Base-by-base conservation (phyloP, 2,797 vertebrate species). In the Pelobates cultripes region DNA sequence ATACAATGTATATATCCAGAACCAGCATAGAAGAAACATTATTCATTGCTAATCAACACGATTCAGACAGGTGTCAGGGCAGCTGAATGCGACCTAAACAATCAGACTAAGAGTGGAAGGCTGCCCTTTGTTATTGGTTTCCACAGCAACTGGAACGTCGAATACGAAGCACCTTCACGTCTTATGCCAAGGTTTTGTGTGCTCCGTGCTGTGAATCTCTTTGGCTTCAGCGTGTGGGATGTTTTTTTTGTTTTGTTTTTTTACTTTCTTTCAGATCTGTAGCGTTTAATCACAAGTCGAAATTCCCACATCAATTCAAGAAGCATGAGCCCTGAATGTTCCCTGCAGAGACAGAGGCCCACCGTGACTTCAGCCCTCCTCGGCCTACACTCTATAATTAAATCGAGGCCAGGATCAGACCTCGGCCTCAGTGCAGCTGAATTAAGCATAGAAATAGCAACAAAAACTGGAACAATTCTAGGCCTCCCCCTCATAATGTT, bases 101-200 rank as follows among this genome's bases (percentile, higher is more conserved):
- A 94, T 95, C 93, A 95, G 88, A 91, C 92, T 92, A 94, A 92
- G 95, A 94, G 94, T 89, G 93, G 94, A 94, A 93, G 93, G 91
- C 93, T 91, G 94, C 90, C 94, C 91, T 95, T 96, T 96, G 93
- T 95, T 93, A 71, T 69, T 88, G n/a, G 96, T 97, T 95, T 93
- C 96, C 89, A 91, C 90, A 93, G 96, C 92, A 95, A 97, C 95
- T 85, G 86, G 87, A 85, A 85, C 89, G 89, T 88, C 93, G 89
- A 94, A 94, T 91, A 87, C 89, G 89, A 91, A 90, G 92, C 95
- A 95, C 88, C 90, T 93, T 92, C 89, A 90, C 7, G 47, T 94
- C 92, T 95, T 91, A 94, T 87, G 93, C 93, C 90, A 92, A 88
- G 89, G 76, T 80, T 93, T 89, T 91, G 90, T 92, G 92, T 92